Base-by-base conservation (phyloP, 2,888 invertebrate species). In the Philereme vetulata region DNA sequence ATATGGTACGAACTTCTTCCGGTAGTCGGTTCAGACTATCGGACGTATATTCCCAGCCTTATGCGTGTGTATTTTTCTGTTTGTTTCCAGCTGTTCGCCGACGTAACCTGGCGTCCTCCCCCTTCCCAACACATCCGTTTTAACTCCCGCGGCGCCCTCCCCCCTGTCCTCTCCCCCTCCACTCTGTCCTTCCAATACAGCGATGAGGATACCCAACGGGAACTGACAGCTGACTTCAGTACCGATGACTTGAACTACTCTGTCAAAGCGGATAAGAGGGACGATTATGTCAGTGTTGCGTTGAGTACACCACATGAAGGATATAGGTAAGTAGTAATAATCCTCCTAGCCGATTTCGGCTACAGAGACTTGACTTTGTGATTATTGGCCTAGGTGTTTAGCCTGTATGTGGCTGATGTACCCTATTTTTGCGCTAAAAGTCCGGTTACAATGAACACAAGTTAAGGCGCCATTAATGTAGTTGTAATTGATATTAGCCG, bases 91-190 rank as follows among this genome's bases (percentile, higher is more conserved):
- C 66, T 91, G 1, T 90, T 86, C 72, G 87, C 89, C 0, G 90
- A 92, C 66, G 86, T 78, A 8, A 84, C 86, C 1, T 94, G 94
- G 94, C 88, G 93, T 0, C 86, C 88, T 0, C 77, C 89, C 3
- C 83, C 88, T 0, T 72, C 76, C 5, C 84, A 86, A 4, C 84
- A 88, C 71, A 73, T 94, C 0, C 88, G 92, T 32, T 86, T 92
- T 54, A 91, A 88, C 65, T 88, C 83, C 0, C 86, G 87, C 11
- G 85, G 85, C 3, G 86, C 91, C 0, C 68, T 93, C 0, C 67
- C 72, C 1, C 87, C 90, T 0, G 86, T 86, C 0, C 74, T 92
- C 0, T 67, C 86, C 0, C 86, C 89, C 0, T 77, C 88, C 0
- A 81, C 84, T 34, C 66, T 88, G 0, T 72, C 78, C 3, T 62